Conservation (phyloP, 2,113 vertebrate species). For the Ageneiosus marmoratus region DNA sequence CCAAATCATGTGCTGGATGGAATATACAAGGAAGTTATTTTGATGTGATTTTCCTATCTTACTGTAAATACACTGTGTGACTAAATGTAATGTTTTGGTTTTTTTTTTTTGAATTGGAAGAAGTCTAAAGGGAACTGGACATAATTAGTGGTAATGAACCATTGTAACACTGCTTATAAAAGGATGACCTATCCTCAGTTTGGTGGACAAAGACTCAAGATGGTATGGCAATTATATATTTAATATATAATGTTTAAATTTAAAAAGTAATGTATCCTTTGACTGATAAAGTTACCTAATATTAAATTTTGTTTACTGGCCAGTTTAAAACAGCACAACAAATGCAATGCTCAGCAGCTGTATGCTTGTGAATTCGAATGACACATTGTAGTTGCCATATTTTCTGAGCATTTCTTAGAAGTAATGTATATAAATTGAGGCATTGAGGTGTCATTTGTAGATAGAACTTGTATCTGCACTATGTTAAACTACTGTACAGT, state of each 20-base stretch:
- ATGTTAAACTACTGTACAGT: background rate
- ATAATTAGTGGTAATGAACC: background rate
- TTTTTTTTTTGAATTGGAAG: background rate
- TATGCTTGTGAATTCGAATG: background rate
- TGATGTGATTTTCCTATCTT: background rate
- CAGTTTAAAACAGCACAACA: background rate
- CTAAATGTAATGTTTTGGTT: background rate
- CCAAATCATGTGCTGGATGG: background rate
- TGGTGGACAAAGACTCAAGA: background rate
- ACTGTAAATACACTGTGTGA: background rate
- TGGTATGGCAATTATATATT: background rate
- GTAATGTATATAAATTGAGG: background rate
- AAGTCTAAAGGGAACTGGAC: slow-evolving; percentile 4
- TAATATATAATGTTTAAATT: background rate
- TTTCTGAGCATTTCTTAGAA: background rate
- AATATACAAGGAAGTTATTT: background rate
- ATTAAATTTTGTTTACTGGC: background rate
- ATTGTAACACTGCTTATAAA: slow-evolving; percentile 16
- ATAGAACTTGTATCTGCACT: too few relatives aligned
- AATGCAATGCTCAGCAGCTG: too few relatives aligned
- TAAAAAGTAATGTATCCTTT: background rate
- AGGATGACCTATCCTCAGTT: background rate
- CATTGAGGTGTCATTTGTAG: background rate
- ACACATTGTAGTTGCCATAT: background rate
- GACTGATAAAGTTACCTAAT: background rate